Evolutionary conservation across 2,888 invertebrate species (phyloP), one percentile per base, ranked within the genome.

Genomic region (Melangyna quadrimaculata): DNA sequence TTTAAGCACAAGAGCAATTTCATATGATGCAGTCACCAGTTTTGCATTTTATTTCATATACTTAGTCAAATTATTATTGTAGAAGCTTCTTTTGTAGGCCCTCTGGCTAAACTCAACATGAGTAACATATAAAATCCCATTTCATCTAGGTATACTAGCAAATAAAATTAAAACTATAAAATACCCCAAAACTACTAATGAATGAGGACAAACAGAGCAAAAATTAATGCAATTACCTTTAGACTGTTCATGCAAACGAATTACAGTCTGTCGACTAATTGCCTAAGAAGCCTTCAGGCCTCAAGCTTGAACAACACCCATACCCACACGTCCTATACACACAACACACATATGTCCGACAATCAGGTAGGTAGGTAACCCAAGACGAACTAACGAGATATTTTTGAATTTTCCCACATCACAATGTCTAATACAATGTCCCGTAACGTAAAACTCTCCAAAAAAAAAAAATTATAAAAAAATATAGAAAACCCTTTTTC

Each of bases 221-320:
- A 81, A 81, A 81, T 86, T 86, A 86, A 86, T 86, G 73, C 81
- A 86, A 86, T 86, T 86, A 86, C 86, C 70, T 86, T n/a, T 45
- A 67, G 78, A 65, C 73, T 53, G 73, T 81, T 81, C 73, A 81
- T 86, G 81, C 77, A 81, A 78, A 86, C 81, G 77, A 86, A 86
- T 77, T 78, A 77, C 61, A 78, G 81, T 78, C 73, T 74, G 81
- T 65, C 73, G 73, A 70, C 86, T 86, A 86, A 86, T 86, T 86
- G 81, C 73, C 81, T 81, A 81, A 81, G 81, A 80, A 77, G 40
- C 57, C 80, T 73, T 73, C 37, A 63, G 86, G 86, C 77, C 22
- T 67, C 55, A 12, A 65, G 72, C 37, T 24, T 57, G 63, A 72
- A 22, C 70, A 40, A 7, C 29, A 61, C 61, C 40, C 24, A 24